phyloP scores from a whole-genome alignment of 2,888 invertebrate species.

The Ochropleura leucogaster region DNA sequence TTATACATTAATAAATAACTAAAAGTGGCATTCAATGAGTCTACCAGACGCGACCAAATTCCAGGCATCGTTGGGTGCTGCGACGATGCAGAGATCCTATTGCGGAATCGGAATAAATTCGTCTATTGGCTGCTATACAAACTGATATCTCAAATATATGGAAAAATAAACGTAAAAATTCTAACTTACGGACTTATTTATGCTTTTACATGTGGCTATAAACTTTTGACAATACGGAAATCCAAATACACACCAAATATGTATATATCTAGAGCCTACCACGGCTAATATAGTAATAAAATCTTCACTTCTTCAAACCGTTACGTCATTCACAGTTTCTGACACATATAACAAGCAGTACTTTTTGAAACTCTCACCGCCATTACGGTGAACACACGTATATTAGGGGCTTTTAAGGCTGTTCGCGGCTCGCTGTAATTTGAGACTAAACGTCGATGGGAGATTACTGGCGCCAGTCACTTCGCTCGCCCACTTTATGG shows the following conservation, averaged over 20 bases:
- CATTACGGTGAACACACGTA: constrained; percentile 56
- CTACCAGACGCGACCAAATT: neutral
- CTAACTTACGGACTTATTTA: neutral
- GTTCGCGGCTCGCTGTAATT: constrained; percentile 55
- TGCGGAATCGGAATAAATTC: neutral
- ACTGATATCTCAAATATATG: neutral
- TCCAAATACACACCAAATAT: neutral
- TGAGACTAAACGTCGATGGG: constrained; percentile 59
- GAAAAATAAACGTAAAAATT: neutral
- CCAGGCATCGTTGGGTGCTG: neutral
- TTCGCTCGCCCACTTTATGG: constrained; percentile 23
- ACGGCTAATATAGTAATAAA: constrained; percentile 2
- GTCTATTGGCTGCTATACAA: neutral
- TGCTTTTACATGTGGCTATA: neutral
- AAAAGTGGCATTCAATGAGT: neutral
- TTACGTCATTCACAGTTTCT: constrained; percentile 26
- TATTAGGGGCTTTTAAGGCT: constrained; percentile 62
- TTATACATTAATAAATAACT: too few species aligned
- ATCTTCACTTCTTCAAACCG: constrained; percentile 5
- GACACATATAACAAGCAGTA: constrained; percentile 42
- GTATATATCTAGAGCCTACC: constrained; percentile 4
- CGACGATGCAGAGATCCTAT: too few species aligned
- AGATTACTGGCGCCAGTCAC: constrained; percentile 52
- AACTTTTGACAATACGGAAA: neutral
- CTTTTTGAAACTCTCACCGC: constrained; percentile 49